Evolutionary conservation across 2,888 invertebrate species (phyloP).

Genomic region (Nomada goodeniana): DNA sequence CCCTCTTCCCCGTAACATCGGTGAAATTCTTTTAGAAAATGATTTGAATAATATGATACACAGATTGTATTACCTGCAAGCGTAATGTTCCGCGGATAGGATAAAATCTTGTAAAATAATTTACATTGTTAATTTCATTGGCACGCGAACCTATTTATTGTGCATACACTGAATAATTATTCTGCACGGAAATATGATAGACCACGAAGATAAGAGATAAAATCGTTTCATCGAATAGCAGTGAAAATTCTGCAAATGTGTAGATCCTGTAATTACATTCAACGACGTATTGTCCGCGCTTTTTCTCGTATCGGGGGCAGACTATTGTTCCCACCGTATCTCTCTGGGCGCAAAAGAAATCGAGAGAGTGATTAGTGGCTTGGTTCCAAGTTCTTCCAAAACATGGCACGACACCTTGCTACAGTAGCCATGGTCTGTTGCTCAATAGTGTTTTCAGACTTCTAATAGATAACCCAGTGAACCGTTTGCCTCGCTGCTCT

Average conservation of each 20-base stretch:
- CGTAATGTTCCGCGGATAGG: too few species aligned
- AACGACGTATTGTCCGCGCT: not conserved
- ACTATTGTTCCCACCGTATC: not conserved
- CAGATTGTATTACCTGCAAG: too few species aligned
- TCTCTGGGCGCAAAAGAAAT: not conserved
- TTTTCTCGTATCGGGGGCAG: slow-evolving; percentile 22
- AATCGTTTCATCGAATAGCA: not conserved
- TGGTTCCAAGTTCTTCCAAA: slow-evolving; percentile 56
- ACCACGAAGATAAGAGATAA: too few species aligned
- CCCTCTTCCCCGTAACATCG: too few species aligned
- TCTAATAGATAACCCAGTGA: slow-evolving; percentile 75
- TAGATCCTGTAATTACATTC: not conserved
- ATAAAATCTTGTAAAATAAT: too few species aligned
- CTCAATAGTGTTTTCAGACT: slow-evolving; percentile 59
- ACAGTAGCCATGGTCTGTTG: slow-evolving; percentile 38
- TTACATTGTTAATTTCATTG: too few species aligned
- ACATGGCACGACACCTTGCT: slow-evolving; percentile 37
- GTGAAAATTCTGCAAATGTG: not conserved
- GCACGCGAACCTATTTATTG: too few species aligned
- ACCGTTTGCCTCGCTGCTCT: slow-evolving; percentile 66
- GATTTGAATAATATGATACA: too few species aligned
- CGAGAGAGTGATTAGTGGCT: slow-evolving; percentile 42
- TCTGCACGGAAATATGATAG: too few species aligned
- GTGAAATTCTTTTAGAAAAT: too few species aligned
- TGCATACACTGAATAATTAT: too few species aligned